A percentile compares a stretch with the other conserved stretches of the same genome.
Evolutionary conservation across 2,888 invertebrate species (phyloP).

Genomic region (Chrysodeixis includens): DNA sequence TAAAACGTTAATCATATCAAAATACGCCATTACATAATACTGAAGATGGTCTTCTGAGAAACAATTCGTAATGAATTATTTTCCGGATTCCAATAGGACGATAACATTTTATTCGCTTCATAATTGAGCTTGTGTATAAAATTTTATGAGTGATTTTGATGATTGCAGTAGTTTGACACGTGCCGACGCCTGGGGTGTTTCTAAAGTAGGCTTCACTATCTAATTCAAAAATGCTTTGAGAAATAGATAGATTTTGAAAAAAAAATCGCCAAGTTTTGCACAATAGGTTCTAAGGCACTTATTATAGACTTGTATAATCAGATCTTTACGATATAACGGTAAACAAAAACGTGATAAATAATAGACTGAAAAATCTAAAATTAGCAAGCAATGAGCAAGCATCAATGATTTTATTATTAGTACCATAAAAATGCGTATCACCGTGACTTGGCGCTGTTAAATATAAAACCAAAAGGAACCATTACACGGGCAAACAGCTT

Average conservation of each 20-base stretch:
- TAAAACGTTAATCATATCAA: not conserved
- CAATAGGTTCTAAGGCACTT: no score
- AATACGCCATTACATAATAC: constrained; percentile 7
- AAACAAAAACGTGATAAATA: not conserved
- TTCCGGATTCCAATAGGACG: not conserved
- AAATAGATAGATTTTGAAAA: not conserved
- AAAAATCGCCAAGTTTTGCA: no score
- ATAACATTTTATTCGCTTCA: not conserved
- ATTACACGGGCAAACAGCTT: not conserved
- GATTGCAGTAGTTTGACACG: not conserved
- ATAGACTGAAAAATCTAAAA: not conserved
- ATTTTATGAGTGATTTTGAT: not conserved
- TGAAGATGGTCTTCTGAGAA: constrained; percentile 8
- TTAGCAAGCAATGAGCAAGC: constrained; percentile 1
- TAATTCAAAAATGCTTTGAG: not conserved
- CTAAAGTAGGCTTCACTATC: not conserved
- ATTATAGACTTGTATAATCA: not conserved
- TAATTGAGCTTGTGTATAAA: not conserved
- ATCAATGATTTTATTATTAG: not conserved
- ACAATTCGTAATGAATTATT: not conserved
- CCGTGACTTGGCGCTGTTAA: not conserved
- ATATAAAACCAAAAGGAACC: not conserved
- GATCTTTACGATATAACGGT: not conserved
- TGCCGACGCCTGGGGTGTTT: not conserved
- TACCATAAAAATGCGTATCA: not conserved